Evolutionary conservation across 2,888 invertebrate genomes (phyloP).

Genomic region (Bombyx huttoni): DNA sequence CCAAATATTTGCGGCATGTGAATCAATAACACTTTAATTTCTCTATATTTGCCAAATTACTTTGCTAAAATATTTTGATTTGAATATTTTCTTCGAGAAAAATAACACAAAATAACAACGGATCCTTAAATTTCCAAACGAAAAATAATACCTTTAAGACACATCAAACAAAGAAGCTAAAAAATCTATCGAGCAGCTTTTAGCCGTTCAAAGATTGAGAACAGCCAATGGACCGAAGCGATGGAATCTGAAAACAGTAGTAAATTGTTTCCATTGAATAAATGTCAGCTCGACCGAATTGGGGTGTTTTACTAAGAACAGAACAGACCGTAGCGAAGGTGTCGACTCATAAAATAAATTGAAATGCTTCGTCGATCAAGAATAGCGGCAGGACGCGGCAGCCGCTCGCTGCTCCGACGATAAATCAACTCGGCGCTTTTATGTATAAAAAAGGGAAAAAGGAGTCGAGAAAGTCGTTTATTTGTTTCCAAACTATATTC

Average conservation of each 20-base stretch:
- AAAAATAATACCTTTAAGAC: background rate
- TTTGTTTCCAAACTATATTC: conserved; percentile 67
- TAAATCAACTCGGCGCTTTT: conserved; percentile 66
- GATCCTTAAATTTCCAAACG: background rate
- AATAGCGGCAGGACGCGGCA: conserved; percentile 46
- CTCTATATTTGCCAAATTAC: background rate
- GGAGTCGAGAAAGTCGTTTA: conserved; percentile 51
- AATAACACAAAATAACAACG: background rate
- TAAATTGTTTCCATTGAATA: conserved; percentile 24
- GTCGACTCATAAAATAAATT: conserved; percentile 65
- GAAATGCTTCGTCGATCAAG: conserved; percentile 64
- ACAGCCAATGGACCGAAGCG: background rate
- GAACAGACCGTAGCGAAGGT: conserved; percentile 33
- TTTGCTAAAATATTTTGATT: background rate
- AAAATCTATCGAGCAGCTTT: conserved; percentile 7
- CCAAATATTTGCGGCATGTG: background rate
- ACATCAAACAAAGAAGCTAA: background rate
- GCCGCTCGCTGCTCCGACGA: conserved; percentile 41
- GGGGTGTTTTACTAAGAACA: conserved; percentile 30
- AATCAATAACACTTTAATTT: background rate
- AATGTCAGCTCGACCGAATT: conserved; percentile 25
- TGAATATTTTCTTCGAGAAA: background rate
- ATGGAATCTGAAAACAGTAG: conserved; percentile 4
- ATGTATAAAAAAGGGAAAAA: conserved; percentile 51
- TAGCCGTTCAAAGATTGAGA: conserved; percentile 6